Conservation (phyloP, 2,113 vertebrate genomes). For the Rafetus swinhoei region DNA sequence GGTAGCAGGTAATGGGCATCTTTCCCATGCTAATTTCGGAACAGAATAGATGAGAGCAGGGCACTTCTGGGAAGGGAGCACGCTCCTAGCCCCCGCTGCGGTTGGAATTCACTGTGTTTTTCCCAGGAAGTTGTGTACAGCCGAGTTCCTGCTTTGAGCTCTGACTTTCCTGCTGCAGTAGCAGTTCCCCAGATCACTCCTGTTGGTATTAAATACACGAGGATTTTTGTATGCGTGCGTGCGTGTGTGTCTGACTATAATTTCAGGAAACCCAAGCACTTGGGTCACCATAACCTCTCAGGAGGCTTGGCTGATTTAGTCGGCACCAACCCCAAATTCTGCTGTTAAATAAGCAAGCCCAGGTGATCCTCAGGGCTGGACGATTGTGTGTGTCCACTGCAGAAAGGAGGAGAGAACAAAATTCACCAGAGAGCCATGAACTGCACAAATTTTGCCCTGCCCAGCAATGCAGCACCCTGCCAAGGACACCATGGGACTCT, state of each 20-base stretch:
- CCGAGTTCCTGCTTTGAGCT: neutral
- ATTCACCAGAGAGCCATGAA: neutral
- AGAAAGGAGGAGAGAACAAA: neutral
- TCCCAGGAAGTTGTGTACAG: neutral
- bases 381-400: neutral
- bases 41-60: constrained; percentile 62
- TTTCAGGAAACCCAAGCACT: neutral
- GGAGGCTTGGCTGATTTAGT: neutral
- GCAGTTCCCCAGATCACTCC: neutral
- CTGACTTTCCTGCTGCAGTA: neutral
- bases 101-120: neutral
- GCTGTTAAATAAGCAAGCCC: neutral
- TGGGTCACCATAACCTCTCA: neutral
- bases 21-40: constrained; percentile 77
- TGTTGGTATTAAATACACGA: fast-evolving
- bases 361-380: neutral
- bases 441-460: neutral
- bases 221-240: neutral
- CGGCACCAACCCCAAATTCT: neutral
- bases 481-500: neutral
- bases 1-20: constrained; percentile 78
- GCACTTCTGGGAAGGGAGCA: constrained; percentile 8
- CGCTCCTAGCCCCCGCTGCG: neutral
- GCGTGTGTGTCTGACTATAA: neutral
- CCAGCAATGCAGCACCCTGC: constrained; percentile 17